Conservation (phyloP, 2,797 vertebrate genomes). For the Hippopotamyrus pictus region DNA sequence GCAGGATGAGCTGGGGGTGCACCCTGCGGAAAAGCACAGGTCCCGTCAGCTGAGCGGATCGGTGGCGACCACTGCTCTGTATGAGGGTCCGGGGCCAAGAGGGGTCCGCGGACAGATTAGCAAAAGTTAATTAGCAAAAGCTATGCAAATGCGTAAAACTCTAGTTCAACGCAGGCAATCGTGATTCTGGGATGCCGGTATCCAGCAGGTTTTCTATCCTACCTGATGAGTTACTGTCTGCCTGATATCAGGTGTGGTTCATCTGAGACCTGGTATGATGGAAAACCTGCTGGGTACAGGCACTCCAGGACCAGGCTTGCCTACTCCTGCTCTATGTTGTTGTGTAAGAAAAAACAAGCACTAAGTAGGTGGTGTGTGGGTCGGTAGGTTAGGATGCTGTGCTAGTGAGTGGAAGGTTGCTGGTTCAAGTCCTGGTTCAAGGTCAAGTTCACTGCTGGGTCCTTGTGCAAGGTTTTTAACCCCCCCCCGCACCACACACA, state of each 20-base stretch:
- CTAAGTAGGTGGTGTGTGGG: not conserved
- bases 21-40: constrained; percentile 58
- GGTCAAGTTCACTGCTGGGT: not conserved
- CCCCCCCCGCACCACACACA: not conserved
- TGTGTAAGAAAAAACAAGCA: not conserved
- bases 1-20: constrained; percentile 75
- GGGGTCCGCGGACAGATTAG: not conserved
- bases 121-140: not conserved
- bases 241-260: not conserved
- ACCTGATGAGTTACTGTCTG: not conserved
- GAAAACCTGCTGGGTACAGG: not conserved
- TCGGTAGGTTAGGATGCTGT: not conserved
- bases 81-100: not conserved
- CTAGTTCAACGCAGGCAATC: not conserved
- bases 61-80: not conserved
- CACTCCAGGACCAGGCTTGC: not conserved
- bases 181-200: not conserved
- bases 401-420: not conserved
- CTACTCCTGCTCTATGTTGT: not conserved
- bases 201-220: not conserved
- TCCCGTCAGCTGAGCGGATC: not conserved
- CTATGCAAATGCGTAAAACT: not conserved
- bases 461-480: not conserved
- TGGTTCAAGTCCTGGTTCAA: not conserved
- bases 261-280: not conserved